Evolutionary conservation across 2,113 vertebrate genomes (phyloP), one percentile per base, ranked within the genome.

Genomic region (Poeciliopsis retropinna): DNA sequence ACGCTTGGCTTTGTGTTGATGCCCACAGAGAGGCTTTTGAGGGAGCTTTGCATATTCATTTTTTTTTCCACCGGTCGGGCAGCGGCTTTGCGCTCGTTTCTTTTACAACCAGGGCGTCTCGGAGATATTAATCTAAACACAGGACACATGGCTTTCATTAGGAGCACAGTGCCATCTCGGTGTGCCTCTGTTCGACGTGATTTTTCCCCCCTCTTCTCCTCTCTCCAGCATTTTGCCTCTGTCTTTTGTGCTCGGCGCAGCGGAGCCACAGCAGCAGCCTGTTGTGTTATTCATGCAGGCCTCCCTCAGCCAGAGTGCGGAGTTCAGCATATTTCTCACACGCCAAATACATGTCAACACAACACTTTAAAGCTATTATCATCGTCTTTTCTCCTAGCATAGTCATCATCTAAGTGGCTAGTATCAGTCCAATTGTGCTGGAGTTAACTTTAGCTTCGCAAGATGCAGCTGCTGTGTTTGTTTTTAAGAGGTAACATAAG

Each of bases 221-320:
- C 60, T 69, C 13, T 22, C 71, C 73, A 82, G 86, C 82, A 22
- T 86, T 85, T 78, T 28, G 62, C 70, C 27, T 72, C 84, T 84
- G 91, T 77, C 93, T 94, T 95, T 92, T 95, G 94, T 95, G 93
- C 90, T 90, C 82, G 82, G 80, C 84, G 86, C 89, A 87, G 87
- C 11, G 72, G 73, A 89, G 85, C 85, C 77, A 61, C 75, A 30
- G 87, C 77, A 57, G 51, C 51, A 90, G 85, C 90, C 92, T 92
- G 93, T 94, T 93, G 93, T 93, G 92, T 95, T 94, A 94, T 95
- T 94, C 93, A 93, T 95, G 92, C 85, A 91, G 93, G 92, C 93
- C 92, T 91, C 85, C 76, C 85, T 65, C 39, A 61, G 54, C 80
- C 78, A 78, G 82, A 92, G 86, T 90, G 92, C 90, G 88, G 86